A percentile compares a stretch with the other conserved stretches of the same genome.
These are phyloP conservation scores for Hemitrygon akajei DNA, from an alignment of 2,797 vertebrate species.

Conservation along the genomic window DNA sequence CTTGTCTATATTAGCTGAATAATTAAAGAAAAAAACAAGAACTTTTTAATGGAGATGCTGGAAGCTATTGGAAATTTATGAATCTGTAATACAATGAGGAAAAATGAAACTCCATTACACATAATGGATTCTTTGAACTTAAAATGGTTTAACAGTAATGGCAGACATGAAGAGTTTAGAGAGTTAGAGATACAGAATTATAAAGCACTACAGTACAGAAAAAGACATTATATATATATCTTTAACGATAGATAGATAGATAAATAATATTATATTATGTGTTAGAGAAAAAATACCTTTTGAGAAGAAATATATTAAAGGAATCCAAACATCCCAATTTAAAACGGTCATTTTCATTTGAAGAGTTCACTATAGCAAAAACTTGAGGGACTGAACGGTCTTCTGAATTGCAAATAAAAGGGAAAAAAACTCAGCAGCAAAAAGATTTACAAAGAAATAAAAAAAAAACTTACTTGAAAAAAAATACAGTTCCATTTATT, in stretches of 20 bases:
- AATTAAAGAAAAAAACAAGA: neutral
- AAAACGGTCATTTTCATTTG: neutral
- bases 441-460: neutral
- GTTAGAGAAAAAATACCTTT: neutral
- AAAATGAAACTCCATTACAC: neutral
- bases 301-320: neutral
- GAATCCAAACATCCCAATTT: neutral
- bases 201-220: no score
- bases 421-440: neutral
- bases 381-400: neutral
- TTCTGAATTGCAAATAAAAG: neutral
- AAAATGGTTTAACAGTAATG: neutral
- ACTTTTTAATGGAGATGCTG: neutral
- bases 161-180: neutral
- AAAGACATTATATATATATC: no score
- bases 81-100: neutral
- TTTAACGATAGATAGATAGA: no score
- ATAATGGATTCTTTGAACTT: neutral
- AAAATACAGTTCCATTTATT: neutral
- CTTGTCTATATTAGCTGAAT: no score
- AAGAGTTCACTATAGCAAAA: neutral
- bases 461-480: neutral
- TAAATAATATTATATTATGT: neutral
- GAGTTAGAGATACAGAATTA: no score
- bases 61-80: neutral